Base-by-base conservation (phyloP, 1,140 invertebrate genomes). In the Diprion similis region DNA sequence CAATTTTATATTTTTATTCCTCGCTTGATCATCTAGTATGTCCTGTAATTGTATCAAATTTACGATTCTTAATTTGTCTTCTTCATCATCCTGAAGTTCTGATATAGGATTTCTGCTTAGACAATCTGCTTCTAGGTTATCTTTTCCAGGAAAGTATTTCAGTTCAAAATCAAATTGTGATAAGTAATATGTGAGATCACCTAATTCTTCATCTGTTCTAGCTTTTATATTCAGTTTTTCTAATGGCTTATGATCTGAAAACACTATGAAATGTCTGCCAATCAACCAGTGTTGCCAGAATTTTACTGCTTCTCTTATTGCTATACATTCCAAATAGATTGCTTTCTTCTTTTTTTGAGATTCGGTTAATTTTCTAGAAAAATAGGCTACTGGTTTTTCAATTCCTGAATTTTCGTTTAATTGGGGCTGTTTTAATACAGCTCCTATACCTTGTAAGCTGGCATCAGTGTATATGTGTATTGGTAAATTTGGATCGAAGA, bases 221-320 rank as follows among this genome's bases (percentile, higher is more conserved):
- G 79, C 48, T 78, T 85, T 86, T 59, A 85, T 75, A 71, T 85
- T 86, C 72, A 87, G 67, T 47, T 85, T 86, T 79, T 82, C 80
- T 71, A 82, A 78, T 80, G 84, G 82, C 77, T 85, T 86, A 73
- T 87, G 83, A 76, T 86, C 84, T 66, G 84, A 82, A 66, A 75
- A 85, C 66, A 86, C 82, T 71, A 48, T 82, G 72, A 86, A 86
- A 72, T 66, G 18, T 73, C 76, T 85, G 45, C 79, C 81, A 71
- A 87, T 83, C 8, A 87, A 72, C 80, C 78, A 82, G 65, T 85
- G 74, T 76, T 86, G 84, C 83, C 84, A 87, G 75, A 84, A 86
- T 79, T 76, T 83, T 47, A 87, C 37, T 68, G 80, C 78, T 80
- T 87, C 85, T 82, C 83, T 85, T 45, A 86, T 84, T 37, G 82